Conservation (phyloP, 2,797 vertebrate species). For the Otolemur crassicaudatus region DNA sequence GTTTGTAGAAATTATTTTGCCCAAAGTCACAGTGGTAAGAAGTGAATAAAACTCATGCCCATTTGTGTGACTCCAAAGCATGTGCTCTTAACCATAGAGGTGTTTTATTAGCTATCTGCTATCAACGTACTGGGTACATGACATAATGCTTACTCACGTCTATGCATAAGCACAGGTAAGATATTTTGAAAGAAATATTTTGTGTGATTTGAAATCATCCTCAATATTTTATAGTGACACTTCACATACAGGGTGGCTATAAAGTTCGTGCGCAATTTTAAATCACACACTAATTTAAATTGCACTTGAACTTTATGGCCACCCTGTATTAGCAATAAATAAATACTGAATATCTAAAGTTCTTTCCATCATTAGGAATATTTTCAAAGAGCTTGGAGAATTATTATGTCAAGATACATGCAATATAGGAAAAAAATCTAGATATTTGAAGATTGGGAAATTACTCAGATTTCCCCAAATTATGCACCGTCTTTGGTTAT, state of each 20-base stretch:
- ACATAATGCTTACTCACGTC: not conserved
- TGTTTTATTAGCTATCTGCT: not conserved
- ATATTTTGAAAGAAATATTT: not conserved
- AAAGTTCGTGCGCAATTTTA: too few relatives aligned
- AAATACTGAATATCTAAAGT: not conserved
- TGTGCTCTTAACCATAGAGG: fast-evolving
- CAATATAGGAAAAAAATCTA: not conserved
- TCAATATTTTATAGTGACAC: not conserved
- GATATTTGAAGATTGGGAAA: not conserved
- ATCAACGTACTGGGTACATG: not conserved
- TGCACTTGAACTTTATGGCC: too few relatives aligned
- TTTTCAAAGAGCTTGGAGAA: conserved; percentile 37
- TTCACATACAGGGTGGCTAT: not conserved
- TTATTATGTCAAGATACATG: not conserved
- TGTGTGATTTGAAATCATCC: not conserved
- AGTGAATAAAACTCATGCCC: not conserved
- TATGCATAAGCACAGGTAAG: not conserved
- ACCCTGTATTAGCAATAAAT: not conserved
- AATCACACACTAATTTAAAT: too few relatives aligned
- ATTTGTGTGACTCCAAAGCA: not conserved
- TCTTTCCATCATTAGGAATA: not conserved
- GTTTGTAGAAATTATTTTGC: not conserved
- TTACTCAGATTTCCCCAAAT: not conserved
- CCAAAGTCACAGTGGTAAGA: not conserved
- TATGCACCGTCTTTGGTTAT: not conserved